These are phyloP conservation scores for Falco punctatus DNA, from an alignment of 2,113 vertebrate species.

Conservation along the genomic window DNA sequence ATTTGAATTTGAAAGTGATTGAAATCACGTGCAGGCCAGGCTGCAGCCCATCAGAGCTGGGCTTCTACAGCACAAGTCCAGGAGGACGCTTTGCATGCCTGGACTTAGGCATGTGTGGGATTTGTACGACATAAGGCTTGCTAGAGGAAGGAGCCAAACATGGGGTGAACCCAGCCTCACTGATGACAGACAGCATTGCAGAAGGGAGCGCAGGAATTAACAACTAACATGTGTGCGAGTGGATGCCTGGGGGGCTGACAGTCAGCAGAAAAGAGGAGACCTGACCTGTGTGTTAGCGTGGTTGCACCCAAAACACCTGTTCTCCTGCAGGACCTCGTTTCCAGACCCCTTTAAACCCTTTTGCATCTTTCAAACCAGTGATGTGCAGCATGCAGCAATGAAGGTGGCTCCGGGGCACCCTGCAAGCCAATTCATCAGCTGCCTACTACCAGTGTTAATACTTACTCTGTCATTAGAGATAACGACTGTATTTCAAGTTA, in stretches of 20 bases:
- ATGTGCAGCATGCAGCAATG: neutral
- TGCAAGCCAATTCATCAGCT: neutral
- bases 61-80: neutral
- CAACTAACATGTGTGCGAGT: accelerated
- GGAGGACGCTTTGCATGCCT: neutral
- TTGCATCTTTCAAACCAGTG: neutral
- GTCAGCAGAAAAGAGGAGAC: neutral
- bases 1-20: neutral
- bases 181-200: neutral
- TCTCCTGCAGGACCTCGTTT: neutral
- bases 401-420: neutral
- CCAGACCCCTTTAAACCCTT: neutral
- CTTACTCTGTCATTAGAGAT: neutral
- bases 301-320: neutral
- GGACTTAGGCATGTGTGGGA: accelerated
- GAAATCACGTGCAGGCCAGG: neutral
- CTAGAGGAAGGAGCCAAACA: neutral
- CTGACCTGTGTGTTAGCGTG: neutral
- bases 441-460: neutral
- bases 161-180: neutral
- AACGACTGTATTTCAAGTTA: neutral
- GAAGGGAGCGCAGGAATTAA: neutral
- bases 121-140: neutral
- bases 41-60: neutral
- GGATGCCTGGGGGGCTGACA: neutral